Conservation (phyloP, 2,113 vertebrate species). For the Amphiprion ocellaris region DNA sequence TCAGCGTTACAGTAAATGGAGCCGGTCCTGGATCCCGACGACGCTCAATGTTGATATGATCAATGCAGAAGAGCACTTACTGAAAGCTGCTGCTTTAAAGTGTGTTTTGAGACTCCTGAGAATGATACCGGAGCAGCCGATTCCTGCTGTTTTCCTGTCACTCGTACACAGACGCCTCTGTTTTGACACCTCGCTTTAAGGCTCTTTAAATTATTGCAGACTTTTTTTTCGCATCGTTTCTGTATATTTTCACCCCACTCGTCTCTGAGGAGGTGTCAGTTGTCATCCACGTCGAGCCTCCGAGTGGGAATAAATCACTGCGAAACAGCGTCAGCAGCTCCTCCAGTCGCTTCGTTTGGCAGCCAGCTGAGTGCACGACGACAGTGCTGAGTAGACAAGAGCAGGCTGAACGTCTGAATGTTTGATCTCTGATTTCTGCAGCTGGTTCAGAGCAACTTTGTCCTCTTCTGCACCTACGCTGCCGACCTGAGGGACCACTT, state of each 20-base stretch:
- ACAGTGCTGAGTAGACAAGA: conserved; percentile 59
- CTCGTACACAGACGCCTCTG: not conserved
- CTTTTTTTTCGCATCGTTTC: conserved; percentile 15
- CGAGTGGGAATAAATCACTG: conserved; percentile 48
- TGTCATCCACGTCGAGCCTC: conserved; percentile 40
- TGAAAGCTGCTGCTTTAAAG: conserved; percentile 45
- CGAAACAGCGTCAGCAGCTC: conserved; percentile 65
- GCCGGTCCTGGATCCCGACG: conserved; percentile 19
- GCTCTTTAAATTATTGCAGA: conserved; percentile 22
- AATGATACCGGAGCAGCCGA: not conserved
- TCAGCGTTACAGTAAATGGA: conserved; percentile 37
- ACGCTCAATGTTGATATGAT: conserved; percentile 69
- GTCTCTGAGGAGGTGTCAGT: conserved; percentile 60
- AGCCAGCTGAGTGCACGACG: conserved; percentile 10
- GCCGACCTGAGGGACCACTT: conserved; percentile 90
- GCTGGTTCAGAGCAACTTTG: conserved; percentile 96
- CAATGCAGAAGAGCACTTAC: conserved; percentile 53
- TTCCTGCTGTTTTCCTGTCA: conserved; percentile 1
- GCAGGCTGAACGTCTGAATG: conserved; percentile 34
- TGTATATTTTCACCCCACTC: conserved; percentile 2
- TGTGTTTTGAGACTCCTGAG: conserved; percentile 20
- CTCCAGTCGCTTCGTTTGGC: conserved; percentile 48
- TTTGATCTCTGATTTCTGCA: conserved; percentile 76
- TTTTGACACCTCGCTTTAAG: not conserved
- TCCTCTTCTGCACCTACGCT: conserved; percentile 95